Conservation (phyloP, 2,113 vertebrate species). For the Puntigrus tetrazona region DNA sequence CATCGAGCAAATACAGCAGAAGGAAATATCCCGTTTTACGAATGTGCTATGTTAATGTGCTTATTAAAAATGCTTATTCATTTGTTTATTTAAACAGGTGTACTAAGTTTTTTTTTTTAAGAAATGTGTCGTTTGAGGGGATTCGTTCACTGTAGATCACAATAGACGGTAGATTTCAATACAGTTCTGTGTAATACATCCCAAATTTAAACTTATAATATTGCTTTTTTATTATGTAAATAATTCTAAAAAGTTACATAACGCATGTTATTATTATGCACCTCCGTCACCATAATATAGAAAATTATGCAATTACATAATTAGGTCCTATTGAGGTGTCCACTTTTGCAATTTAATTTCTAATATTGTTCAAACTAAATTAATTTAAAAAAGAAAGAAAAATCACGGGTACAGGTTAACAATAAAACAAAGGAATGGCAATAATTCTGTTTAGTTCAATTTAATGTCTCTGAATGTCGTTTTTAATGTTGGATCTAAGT, state of each 20-base stretch:
- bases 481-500: neutral
- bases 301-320: too few species aligned
- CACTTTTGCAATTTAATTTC: neutral
- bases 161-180: neutral
- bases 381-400: too few species aligned
- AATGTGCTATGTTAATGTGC: neutral
- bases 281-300: too few species aligned
- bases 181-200: neutral
- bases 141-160: neutral
- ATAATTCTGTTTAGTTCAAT: neutral
- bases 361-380: neutral
- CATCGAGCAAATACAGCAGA: neutral
- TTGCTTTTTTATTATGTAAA: neutral
- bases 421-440: neutral
- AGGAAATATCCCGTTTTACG: neutral
- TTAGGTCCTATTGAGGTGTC: neutral
- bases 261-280: too few species aligned
- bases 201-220: neutral
- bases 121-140: neutral
- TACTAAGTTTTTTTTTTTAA: neutral
- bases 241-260: too few species aligned
- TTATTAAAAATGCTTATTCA: neutral
- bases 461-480: neutral
- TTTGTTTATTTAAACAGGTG: conserved; percentile 10
- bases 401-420: neutral